Evolutionary conservation across 2,113 vertebrate genomes (phyloP), one percentile per base, ranked within the genome.

Genomic region (Ammodytes marinus): DNA sequence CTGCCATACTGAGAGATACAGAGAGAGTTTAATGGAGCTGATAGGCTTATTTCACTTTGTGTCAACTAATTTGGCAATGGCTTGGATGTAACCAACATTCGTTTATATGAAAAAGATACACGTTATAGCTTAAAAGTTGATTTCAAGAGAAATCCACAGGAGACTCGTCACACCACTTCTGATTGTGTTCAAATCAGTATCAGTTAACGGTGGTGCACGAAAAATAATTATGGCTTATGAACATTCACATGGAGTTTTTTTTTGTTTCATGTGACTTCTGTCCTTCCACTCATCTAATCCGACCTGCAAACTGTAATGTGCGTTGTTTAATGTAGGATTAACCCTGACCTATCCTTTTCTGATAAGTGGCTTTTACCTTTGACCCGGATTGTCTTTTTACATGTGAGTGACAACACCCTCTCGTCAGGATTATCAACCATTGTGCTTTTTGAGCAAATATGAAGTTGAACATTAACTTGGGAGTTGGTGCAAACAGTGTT

Each of bases 281-380:
- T 79, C 39, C 11, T 47, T 66, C 45, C 59, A 27, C 35, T 13
- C 70, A 17, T 47, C 52, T 65, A 59, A 79, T 70, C 63, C 77
- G 74, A 81, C 67, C 69, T 69, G 13, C 82, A 63, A 69, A 53
- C 75, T 39, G 2, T 54, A 19, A 43, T 39, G 53, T 72, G 39
- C 63, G 12, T 63, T 37, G 58, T 88, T 69, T 5, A 46, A 57
- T 53, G 43, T 35, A 1, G 12, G 17, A 45, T 72, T 66, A 27
- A 61, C 57, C 61, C 8, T 49, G 73, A 61, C 76, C 76, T 82
- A 84, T 82, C 66, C 13, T 45, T 64, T 82, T 19, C 6, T 79
- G 52, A 35, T 50, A 35, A 60, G 50, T 47, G 13, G 8, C 35
- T 42, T 27, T 67, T 19, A 74, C 40, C 43, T 72, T 77, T 86